Evolutionary conservation across 1,140 invertebrate species (phyloP), one percentile per base, ranked within the genome.

Genomic region (Ceratina australensis): DNA sequence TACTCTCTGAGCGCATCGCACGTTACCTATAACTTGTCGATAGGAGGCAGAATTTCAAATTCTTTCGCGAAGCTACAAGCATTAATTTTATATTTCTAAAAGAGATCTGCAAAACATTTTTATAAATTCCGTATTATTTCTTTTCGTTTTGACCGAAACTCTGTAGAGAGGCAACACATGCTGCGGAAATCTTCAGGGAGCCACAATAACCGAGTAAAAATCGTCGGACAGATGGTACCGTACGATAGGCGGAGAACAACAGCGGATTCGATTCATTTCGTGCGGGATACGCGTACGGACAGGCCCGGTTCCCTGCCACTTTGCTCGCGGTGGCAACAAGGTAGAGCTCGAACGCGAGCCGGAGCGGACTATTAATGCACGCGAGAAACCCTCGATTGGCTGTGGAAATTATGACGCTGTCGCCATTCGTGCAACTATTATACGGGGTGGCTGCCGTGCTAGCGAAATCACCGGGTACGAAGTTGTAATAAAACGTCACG

Each of bases 331-430:
- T 54, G 49, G 20, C 28, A 42, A 65, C 28, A 47, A 42, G 49
- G 12, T n/a, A 20, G 20, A 22, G 22, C 33, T 16, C 28, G 15
- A n/a, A 3, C 10, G 0, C 33, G 33, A 13, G 50, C n/a, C 13
- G 16, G n/a, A 8, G 1, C 33, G 47, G 49, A 3, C 54, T 77
- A 77, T 77, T 77, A 77, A 77, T 68, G 67, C 74, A 77, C 67
- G 67, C 74, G 61, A 71, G 66, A 63, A 50, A 15, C 47, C 28
- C 49, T 54, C 74, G 66, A 77, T 77, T 68, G 66, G 57, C 33
- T 20, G 52, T 69, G 74, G 22, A 77, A 77, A 77, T 71, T 60
- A 71, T 77, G 74, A 77, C 57, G 54, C 7, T 75, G 73, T 47
- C 42, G 64, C 61, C 26, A 56, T 77, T 50, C 69, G 69, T 72